phyloP scores from a whole-genome alignment of 1,140 invertebrate species.

The Brachionus calyciflorus region DNA sequence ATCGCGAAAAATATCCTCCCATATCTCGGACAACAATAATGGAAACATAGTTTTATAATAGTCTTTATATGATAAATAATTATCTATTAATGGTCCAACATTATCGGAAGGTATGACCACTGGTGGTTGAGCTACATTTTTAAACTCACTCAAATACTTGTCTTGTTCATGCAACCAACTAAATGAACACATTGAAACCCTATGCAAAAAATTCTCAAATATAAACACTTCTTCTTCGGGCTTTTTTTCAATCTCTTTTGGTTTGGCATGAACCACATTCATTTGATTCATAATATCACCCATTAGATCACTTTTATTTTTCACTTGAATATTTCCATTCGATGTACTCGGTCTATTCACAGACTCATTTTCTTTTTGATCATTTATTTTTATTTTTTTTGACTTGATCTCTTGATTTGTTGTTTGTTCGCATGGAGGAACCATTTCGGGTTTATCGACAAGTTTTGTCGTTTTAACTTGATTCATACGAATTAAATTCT shows the following conservation, averaged over 20 bases:
- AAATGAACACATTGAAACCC: not conserved
- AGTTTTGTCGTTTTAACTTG: not conserved
- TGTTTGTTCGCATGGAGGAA: not conserved
- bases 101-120: slow-evolving; percentile 11
- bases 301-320: not conserved
- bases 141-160: not conserved
- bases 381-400: not conserved
- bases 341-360: not conserved
- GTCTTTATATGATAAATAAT: slow-evolving; percentile 17
- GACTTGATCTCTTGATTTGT: too few species aligned
- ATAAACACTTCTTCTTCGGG: not conserved
- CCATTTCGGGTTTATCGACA: not conserved
- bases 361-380: not conserved
- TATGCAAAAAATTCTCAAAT: not conserved
- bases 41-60: slow-evolving; percentile 40
- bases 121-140: not conserved
- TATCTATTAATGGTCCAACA: slow-evolving; percentile 13
- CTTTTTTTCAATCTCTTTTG: not conserved
- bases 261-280: not conserved
- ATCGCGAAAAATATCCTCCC: slow-evolving; percentile 3
- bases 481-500: not conserved
- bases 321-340: not conserved
- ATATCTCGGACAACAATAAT: not conserved
- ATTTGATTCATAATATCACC: slow-evolving; percentile 14
- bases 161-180: not conserved